phyloP scores from a whole-genome alignment of 2,113 vertebrate genomes.

The Mirza zaza region DNA sequence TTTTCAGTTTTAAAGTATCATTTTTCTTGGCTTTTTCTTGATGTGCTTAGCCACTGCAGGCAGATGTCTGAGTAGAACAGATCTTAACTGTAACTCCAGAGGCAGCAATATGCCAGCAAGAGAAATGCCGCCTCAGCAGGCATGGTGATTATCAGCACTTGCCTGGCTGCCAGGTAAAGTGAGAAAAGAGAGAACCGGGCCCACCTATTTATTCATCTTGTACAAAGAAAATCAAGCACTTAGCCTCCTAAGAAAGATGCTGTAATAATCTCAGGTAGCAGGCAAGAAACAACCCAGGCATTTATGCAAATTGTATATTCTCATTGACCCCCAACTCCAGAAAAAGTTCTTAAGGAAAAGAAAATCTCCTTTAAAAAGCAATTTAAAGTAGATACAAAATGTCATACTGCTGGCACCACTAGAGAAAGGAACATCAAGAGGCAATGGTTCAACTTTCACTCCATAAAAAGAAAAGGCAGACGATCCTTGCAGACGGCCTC shows the following conservation, averaged over 20 bases:
- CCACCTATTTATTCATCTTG: background rate
- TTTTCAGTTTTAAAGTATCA: background rate
- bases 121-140: background rate
- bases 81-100: background rate
- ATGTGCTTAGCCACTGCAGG: background rate
- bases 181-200: background rate
- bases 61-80: background rate
- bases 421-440: background rate
- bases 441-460: background rate
- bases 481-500: accelerated
- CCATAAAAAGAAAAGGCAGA: background rate
- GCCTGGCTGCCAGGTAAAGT: background rate
- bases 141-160: accelerated
- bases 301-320: background rate
- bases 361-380: background rate
- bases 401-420: background rate
- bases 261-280: background rate
- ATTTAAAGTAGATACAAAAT: background rate
- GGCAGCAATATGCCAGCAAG: background rate
- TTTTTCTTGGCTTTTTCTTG: background rate
- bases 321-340: background rate
- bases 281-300: background rate
- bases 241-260: background rate
- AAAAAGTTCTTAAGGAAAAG: background rate
- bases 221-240: background rate